Evolutionary conservation across 2,113 vertebrate genomes (phyloP), one percentile per base, ranked within the genome.

Genomic region (Rhadina sibilatrix): DNA sequence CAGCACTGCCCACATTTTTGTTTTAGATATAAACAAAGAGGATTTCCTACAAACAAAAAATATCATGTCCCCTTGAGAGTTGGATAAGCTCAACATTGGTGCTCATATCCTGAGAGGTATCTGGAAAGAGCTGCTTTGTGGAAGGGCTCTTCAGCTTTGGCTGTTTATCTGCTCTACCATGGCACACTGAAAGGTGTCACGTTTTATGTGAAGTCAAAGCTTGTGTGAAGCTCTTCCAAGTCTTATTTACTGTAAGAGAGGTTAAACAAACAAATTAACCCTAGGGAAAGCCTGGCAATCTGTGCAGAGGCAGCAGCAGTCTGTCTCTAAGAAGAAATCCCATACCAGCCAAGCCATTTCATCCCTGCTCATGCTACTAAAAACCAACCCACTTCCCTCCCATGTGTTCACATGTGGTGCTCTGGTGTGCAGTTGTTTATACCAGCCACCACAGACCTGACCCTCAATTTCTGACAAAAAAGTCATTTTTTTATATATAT

Each of bases 1-100:
- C 60, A 91, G 40, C 23, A 64, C 33, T 87, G 42, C 37, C 50
- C 19, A 24, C 6, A 9, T 64, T 92, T 94, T 87, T 71, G 38
- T 92, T 97, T 83, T 59, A 78, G 77, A 78, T 19, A 80, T 46
- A 76, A 42, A 83, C 69, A 91, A 96, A 94, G 70, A 93, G 27
- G 9, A 46, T 96, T 93, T 96, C 76, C 88, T 95, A 66, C 3
- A 0, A 46, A 54, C 31, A 79, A 78, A 93, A 80, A 37, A 31
- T 66, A 65, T 33, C 40, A 75, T 75, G 31, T 20, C 12, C 28
- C 10, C 27, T 30, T 28, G 30, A 90, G 71, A 60, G 46, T 1
- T 2, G 1, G 33, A 28, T 88, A 85, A 85, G 13, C 24, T 90
- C 44, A 88, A 2, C 31, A 47, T 16, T 1, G 2, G 7, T 33